A percentile compares a stretch with the other conserved stretches of the same genome.
Conservation (phyloP, 2,797 vertebrate species). For the Dermochelys coriacea region DNA sequence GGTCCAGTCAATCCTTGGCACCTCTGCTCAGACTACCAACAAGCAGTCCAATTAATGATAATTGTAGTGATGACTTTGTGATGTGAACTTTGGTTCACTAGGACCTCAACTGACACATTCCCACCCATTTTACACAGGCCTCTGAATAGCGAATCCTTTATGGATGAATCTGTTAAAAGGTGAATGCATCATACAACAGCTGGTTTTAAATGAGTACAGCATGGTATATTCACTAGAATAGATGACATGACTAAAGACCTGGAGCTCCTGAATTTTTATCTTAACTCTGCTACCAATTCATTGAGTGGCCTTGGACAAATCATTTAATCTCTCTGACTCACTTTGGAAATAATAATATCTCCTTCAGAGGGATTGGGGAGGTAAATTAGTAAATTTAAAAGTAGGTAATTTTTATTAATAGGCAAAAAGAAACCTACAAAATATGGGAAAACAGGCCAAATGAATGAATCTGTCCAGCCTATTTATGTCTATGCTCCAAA, state of each 20-base stretch:
- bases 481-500: not conserved
- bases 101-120: not conserved
- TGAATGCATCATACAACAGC: not conserved
- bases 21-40: not conserved
- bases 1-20: not conserved
- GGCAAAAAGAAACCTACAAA: not conserved
- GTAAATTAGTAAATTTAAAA: not conserved
- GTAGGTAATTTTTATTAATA: not conserved
- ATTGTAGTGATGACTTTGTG: not conserved
- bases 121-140: not conserved
- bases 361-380: not conserved
- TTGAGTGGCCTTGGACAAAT: not conserved
- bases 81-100: not conserved
- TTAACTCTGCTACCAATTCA: not conserved
- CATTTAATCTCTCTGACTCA: not conserved
- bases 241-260: slow-evolving; percentile 2
- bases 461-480: not conserved
- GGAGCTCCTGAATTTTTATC: not conserved
- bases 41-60: not conserved
- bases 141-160: not conserved
- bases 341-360: not conserved
- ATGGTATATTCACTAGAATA: not conserved
- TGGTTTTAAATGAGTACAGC: not conserved
- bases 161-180: slow-evolving; percentile 10
- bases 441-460: not conserved